Evolutionary conservation across 2,888 invertebrate genomes (phyloP), one percentile per base, ranked within the genome.

Genomic region (Catocala fraxini): DNA sequence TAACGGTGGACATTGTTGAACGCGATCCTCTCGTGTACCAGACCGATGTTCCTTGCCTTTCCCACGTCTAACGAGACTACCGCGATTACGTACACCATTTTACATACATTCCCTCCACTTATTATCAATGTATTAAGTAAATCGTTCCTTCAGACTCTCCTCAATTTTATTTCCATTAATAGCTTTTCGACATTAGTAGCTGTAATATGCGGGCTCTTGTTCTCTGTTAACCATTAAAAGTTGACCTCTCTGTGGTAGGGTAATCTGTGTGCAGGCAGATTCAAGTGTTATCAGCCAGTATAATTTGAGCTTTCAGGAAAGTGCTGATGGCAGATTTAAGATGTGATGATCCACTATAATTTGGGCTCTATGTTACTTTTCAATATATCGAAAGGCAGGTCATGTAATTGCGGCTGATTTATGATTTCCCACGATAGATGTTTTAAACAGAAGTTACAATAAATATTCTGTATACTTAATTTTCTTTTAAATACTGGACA

Each of bases 11-110:
- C 91, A 91, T 86, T 89, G 90, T 89, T 85, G 76, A 68, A 79
- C 84, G 83, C 82, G 89, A 86, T 86, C 87, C 84, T 85, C 88
- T 85, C 91, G 81, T 92, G 91, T 90, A 89, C 83, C 79, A 84
- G 82, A 84, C 69, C 71, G 75, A 15, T 47, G 73, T 70, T 73
- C 66, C 78, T 70, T 75, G 67, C 65, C 85, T 83, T 93, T 93
- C 94, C 94, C 93, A 93, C 92, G 92, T 92, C 90, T 93, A 94
- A 94, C 92, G 86, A 93, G 92, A 83, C 92, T 89, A 84, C 89
- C 88, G 85, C 89, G 88, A 93, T 92, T 93, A 92, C 91, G 86
- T 85, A 80, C 84, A 84, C 84, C 90, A 84, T 89, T 90, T 91
- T 91, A 91, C 89, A 91, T 91, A 89, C 89, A 90, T 89, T 89